A percentile compares a stretch with the other conserved stretches of the same genome.
Conservation (phyloP, 2,797 vertebrate species). For the Parambassis ranga region DNA sequence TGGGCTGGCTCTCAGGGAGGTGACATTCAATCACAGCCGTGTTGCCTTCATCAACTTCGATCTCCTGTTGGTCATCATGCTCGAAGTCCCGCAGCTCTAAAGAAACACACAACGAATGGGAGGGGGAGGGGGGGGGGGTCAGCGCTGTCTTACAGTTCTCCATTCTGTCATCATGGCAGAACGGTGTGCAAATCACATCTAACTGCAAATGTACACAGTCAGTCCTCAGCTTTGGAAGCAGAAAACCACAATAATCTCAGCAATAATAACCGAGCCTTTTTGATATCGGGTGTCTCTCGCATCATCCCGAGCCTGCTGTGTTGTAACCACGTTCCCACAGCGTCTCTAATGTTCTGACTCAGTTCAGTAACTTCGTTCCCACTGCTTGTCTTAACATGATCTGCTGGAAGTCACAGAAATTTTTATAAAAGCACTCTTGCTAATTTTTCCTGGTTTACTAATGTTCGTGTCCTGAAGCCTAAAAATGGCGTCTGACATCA, state of each 20-base stretch:
- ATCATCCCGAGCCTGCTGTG: conserved; percentile 17
- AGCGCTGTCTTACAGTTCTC: conserved; percentile 1
- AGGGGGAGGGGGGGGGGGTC: not conserved
- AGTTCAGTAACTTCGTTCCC: conserved; percentile 4
- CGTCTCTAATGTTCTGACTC: not conserved
- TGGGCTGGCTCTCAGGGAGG: conserved; percentile 96
- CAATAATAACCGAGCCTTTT: conserved; percentile 40
- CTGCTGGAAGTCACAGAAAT: conserved; percentile 9
- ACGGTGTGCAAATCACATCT: conserved; percentile 33
- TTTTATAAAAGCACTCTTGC: not conserved
- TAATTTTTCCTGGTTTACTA: not conserved
- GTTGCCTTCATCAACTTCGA: conserved; percentile 97
- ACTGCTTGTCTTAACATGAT: conserved; percentile 8
- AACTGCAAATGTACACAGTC: conserved; percentile 46
- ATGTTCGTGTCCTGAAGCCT: conserved; percentile 12
- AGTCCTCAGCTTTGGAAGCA: conserved; percentile 16
- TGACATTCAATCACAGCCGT: conserved; percentile 96
- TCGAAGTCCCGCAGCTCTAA: conserved; percentile 97
- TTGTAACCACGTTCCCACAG: conserved; percentile 34
- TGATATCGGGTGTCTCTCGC: conserved; percentile 21
- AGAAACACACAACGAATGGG: conserved; percentile 24
- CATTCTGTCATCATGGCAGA: conserved; percentile 26
- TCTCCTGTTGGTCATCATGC: conserved; percentile 91
- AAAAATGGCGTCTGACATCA: conserved; percentile 43
- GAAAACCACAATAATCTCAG: conserved; percentile 48